Percentiles rank a stretch among this genome's conserved stretches.
These are phyloP conservation scores for Sinella curviseta DNA, from an alignment of 1,140 invertebrate genomes.

Conservation along the genomic window DNA sequence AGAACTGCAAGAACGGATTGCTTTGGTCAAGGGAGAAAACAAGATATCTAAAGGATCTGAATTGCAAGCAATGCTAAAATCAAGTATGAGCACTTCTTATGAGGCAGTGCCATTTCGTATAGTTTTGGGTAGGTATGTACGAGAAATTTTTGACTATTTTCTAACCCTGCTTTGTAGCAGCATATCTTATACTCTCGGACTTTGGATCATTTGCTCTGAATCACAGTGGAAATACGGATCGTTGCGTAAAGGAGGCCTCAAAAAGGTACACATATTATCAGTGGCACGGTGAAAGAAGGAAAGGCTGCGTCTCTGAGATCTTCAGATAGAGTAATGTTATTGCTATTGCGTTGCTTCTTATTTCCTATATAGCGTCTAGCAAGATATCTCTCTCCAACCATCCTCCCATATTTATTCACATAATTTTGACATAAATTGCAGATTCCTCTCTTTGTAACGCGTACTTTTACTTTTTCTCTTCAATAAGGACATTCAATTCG, in stretches of 20 bases:
- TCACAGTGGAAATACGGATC: slow-evolving; percentile 1
- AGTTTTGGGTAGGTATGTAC: too few relatives aligned
- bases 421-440: slow-evolving; percentile 22
- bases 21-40: too few relatives aligned
- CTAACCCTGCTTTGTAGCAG: too few relatives aligned
- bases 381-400: background rate
- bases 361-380: too few relatives aligned
- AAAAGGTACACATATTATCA: background rate
- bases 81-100: too few relatives aligned
- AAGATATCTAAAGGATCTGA: too few relatives aligned
- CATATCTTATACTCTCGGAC: background rate
- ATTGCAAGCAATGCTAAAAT: too few relatives aligned
- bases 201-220: slow-evolving; percentile 20
- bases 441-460: background rate
- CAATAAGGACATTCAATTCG: background rate
- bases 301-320: background rate
- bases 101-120: too few relatives aligned
- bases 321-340: too few relatives aligned
- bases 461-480: background rate
- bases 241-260: background rate
- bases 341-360: too few relatives aligned
- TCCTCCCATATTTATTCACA: background rate
- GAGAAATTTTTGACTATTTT: background rate
- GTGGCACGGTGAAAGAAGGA: too few relatives aligned
- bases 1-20: too few relatives aligned